Conservation (phyloP, 2,888 invertebrate species). For the Ischnura elegans region DNA sequence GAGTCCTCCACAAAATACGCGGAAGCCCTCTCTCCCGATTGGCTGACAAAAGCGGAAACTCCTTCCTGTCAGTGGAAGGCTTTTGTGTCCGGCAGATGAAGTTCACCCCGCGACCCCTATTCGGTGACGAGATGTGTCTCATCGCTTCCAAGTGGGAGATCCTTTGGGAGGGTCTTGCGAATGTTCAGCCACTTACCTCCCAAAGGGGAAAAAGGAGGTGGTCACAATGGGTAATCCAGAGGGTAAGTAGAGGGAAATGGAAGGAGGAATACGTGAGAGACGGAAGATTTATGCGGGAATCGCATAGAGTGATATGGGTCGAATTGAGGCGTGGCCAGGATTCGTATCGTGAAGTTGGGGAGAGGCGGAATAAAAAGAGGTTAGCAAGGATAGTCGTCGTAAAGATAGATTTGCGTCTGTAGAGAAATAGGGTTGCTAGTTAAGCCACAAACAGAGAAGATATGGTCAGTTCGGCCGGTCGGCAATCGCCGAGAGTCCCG, state of each 20-base stretch:
- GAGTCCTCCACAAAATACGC: neutral
- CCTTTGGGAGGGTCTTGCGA: neutral
- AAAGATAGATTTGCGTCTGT: neutral
- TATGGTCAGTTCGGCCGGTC: too few relatives aligned
- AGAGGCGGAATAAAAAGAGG: too few relatives aligned
- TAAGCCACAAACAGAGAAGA: too few relatives aligned
- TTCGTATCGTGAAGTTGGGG: neutral
- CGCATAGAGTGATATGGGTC: too few relatives aligned
- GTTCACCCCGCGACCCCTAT: neutral
- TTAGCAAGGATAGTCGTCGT: too few relatives aligned
- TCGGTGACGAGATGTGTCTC: neutral
- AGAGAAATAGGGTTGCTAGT: too few relatives aligned
- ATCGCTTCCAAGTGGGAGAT: too few relatives aligned
- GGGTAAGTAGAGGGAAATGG: neutral
- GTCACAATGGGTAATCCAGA: neutral
- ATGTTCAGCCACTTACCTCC: slow-evolving; percentile 27
- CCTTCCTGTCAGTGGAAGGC: neutral
- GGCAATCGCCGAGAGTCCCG: too few relatives aligned
- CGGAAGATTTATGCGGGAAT: neutral
- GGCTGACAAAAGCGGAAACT: neutral
- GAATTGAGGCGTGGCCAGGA: neutral
- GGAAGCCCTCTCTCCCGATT: neutral
- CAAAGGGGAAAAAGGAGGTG: neutral
- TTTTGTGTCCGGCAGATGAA: slow-evolving; percentile 30
- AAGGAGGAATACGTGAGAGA: neutral